Evolutionary conservation across 1,140 invertebrate genomes (phyloP), one percentile per base, ranked within the genome.

Genomic region (Drosophila paulistorum): DNA sequence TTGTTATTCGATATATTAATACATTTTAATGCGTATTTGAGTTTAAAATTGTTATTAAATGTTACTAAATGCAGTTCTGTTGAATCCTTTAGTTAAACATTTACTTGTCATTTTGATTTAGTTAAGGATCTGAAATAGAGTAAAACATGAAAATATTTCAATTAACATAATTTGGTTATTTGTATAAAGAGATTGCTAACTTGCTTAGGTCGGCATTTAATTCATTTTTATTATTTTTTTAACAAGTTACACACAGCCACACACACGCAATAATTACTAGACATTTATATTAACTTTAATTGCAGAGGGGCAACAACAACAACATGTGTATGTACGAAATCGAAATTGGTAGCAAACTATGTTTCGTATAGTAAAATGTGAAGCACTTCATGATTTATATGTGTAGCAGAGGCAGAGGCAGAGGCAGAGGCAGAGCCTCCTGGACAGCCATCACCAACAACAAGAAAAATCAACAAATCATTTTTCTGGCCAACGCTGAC

Each of bases 401-500:
- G 45, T 80, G 74, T 58, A 74, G 45, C 17, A 23, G 45, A 9
- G 74, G 5, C 30, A 7, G 30, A 30, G 30, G n/a, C n/a, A n/a
- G 26, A 30, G 26, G 26, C 26, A 30, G 30, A 30, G 30, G 30
- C 30, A 74, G 59, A 55, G 37, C 67, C 65, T 72, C 62, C 65
- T 76, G 60, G 42, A 39, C 39, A 41, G 39, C 71, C 26, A 42
- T 37, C 35, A 10, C 33, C 33, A 2, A 23, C 9, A 42, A 13
- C 10, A 17, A 41, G 30, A 45, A 83, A 77, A 77, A 77, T 68
- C 73, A 83, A 83, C 76, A 83, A 83, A 83, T 83, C 69, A 83
- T 84, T 70, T 83, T 85, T 77, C 77, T 77, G 66, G 62, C 41
- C 74, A 81, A 74, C 77, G 81, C 81, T 84, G 81, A 84, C 81